Base-by-base conservation (phyloP, 1,140 invertebrate species). In the Uloborus diversus region DNA sequence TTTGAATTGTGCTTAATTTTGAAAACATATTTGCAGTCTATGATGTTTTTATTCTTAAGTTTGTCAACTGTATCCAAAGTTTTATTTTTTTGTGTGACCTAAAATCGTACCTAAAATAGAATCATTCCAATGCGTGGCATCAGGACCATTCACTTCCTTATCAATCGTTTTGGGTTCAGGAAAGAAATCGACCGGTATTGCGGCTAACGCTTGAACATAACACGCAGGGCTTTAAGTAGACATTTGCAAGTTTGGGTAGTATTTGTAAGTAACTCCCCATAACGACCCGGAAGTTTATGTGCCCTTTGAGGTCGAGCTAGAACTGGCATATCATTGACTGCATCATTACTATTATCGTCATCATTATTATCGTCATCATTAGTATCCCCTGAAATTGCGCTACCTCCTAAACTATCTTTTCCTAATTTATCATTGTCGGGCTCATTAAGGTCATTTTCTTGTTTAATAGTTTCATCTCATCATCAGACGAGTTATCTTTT, bases 91-190 rank as follows among this genome's bases (percentile, higher is more conserved):
- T 7, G 81, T 64, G n/a, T 85, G 81, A 14, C 84, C 69, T 5
- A 84, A 33, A 11, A 87, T 82, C 83, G 87, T 86, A 35, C 83
- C 84, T 9, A 84, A 30, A 68, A 87, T 87, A 13, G 86, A 87
- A 57, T 76, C 59, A 70, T 83, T 80, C 86, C 88, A 87, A 28
- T 83, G 37, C n/a, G 80, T 68, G 13, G 25, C 7, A 33, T 87
- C 85, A 56, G 30, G n/a, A 69, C 47, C 65, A 56, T 47, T 69
- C 23, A 87, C 47, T 37, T 87, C 85, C 80, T 88, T 85, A 27
- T 84, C 33, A 11, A 82, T 68, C 23, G 81, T 64, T n/a, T 75
- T 71, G 14, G 85, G 81, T 49, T 84, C 82, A 66, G 27, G 17
- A 42, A n/a, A 23, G 32, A 4, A 23, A 23, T 25, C 13, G 47